A percentile compares a stretch with the other conserved stretches of the same genome.
These are phyloP conservation scores for Erebia aethiops DNA, from an alignment of 2,888 invertebrate species.

Conservation along the genomic window DNA sequence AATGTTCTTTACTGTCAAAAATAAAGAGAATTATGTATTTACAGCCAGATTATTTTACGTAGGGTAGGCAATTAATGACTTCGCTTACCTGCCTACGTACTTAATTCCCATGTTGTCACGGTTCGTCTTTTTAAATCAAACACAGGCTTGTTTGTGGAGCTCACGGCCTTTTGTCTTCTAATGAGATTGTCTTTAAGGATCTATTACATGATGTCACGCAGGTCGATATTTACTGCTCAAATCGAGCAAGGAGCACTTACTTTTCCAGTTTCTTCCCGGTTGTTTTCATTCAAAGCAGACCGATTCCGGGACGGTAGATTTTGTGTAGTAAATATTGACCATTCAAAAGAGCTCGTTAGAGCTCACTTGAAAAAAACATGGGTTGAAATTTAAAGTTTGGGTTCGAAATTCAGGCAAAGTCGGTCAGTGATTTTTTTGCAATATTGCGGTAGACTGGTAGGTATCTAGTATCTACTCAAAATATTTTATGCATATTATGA, in stretches of 20 bases:
- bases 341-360: background rate
- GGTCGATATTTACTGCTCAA: background rate
- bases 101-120: constrained; percentile 33
- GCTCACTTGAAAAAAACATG: background rate
- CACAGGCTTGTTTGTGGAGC: constrained; percentile 47
- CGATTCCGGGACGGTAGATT: background rate
- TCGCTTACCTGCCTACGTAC: background rate
- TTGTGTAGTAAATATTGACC: background rate
- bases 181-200: constrained; percentile 24
- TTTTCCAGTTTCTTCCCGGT: background rate
- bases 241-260: constrained; percentile 1
- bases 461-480: no score
- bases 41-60: background rate
- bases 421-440: no score
- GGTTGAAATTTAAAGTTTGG: background rate
- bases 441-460: no score
- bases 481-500: no score
- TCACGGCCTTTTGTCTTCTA: constrained; percentile 29
- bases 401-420: background rate
- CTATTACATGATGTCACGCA: constrained; percentile 7
- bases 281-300: background rate
- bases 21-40: background rate
- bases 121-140: constrained; percentile 47
- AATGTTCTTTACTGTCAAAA: background rate
- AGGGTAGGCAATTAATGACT: background rate